Conservation (phyloP, 2,888 invertebrate species). For the Philereme transversata region DNA sequence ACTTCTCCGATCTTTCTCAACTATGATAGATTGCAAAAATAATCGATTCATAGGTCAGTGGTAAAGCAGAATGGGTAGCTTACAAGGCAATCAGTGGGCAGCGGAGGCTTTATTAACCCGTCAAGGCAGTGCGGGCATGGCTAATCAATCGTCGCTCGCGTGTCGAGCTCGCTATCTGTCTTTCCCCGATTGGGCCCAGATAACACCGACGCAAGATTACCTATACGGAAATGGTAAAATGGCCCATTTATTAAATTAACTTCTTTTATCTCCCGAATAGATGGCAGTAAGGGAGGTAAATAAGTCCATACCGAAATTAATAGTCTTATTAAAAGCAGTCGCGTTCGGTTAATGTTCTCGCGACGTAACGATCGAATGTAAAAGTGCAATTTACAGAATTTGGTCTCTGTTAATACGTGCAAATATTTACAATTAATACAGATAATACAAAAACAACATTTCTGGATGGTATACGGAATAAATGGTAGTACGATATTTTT, state of each 20-base stretch:
- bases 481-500: constrained; percentile 3
- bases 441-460: constrained; percentile 32
- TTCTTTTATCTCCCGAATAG: constrained; percentile 78
- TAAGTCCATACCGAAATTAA: constrained; percentile 70
- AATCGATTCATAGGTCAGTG: constrained; percentile 65
- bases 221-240: constrained; percentile 75
- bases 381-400: constrained; percentile 34
- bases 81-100: constrained; percentile 76
- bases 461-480: constrained; percentile 10
- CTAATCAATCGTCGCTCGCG: constrained; percentile 83
- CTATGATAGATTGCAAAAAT: constrained; percentile 61
- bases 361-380: constrained; percentile 30
- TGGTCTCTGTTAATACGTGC: constrained; percentile 29
- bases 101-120: constrained; percentile 80
- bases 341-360: constrained; percentile 30
- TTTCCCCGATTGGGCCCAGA: constrained; percentile 78
- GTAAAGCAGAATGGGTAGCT: constrained; percentile 70
- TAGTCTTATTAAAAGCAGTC: constrained; percentile 59
- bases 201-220: constrained; percentile 79
- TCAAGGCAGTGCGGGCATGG: constrained; percentile 74
- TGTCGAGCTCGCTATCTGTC: constrained; percentile 82
- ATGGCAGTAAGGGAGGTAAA: constrained; percentile 71
- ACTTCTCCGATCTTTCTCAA: constrained; percentile 38
- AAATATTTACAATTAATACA: constrained; percentile 29
- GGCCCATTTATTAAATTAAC: constrained; percentile 81